Base-by-base conservation (phyloP, 2,113 vertebrate species). In the Passer domesticus region DNA sequence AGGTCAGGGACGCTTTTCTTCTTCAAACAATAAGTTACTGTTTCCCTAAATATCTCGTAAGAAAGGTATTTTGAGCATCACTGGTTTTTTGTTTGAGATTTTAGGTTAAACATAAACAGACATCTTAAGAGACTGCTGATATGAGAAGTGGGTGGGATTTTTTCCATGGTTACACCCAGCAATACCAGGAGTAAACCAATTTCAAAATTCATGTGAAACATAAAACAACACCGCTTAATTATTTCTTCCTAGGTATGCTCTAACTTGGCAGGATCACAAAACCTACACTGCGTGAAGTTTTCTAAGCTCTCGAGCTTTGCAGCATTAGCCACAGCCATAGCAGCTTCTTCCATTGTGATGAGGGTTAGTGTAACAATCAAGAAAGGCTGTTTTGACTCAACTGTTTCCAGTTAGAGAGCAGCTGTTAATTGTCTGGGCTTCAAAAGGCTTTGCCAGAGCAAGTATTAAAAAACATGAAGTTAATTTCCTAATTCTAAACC, bases 91-190 rank as follows among this genome's bases (percentile, higher is more conserved):
- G 23, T 33, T 94, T 90, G 64, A 87, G 18, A 39, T 23, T 82
- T 90, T 11, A 88, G 44, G 73, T 92, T 90, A 89, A 93, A 94
- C 44, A 89, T 68, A 91, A 96, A 93, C n/a, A 91, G 79, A 63
- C 55, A 78, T 60, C 58, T 75, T 85, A 92, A 66, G 41, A 64
- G 75, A 53, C n/a, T 77, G 46, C 59, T 92, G 62, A 74, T 76
- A 14, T 60, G 56, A 87, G 84, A 94, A 50, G 30, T 30, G 60
- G 44, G 72, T 72, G 59, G 37, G 59, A 55, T 55, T 83, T 88
- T 94, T 87, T 86, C 37, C 6, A 5, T 4, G 2, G 59, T 59
- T 70, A 74, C 50, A 58, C 30, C 21, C 30, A 74, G 35, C 33
- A 90, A 52, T 43, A 85, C 24, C 50, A 77, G 84, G 27, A 60